Evolutionary conservation across 2,113 vertebrate species (phyloP).

Genomic region (Pampusana beccarii): DNA sequence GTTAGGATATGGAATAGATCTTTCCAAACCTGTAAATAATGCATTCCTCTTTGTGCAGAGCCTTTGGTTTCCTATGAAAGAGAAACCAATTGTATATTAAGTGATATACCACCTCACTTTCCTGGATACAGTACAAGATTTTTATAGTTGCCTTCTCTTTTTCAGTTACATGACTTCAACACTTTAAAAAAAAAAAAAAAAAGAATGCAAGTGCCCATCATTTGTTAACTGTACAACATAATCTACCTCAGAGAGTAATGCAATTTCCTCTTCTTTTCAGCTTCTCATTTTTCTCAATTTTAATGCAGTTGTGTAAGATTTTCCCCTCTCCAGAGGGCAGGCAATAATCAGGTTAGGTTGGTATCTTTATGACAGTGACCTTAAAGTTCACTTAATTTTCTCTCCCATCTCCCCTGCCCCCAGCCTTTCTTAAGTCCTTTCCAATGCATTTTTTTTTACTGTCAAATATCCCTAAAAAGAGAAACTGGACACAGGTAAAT

Average conservation of each 20-base stretch:
- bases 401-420: neutral
- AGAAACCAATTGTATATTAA: neutral
- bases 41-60: neutral
- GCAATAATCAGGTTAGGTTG: constrained; percentile 65
- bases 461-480: constrained; percentile 45
- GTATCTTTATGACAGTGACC: constrained; percentile 32
- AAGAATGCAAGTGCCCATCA: neutral
- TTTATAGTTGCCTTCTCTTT: neutral
- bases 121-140: neutral
- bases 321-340: constrained; percentile 56
- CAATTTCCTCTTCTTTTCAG: constrained; percentile 73
- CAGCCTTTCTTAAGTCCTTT: constrained; percentile 1
- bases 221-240: constrained; percentile 63
- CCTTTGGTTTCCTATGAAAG: neutral
- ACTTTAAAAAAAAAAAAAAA: neutral
- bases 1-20: neutral
- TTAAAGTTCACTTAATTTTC: constrained; percentile 35
- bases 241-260: constrained; percentile 65
- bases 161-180: neutral
- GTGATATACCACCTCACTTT: neutral
- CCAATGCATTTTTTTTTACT: constrained; percentile 61
- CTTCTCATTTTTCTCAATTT: constrained; percentile 66
- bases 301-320: constrained; percentile 66
- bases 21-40: neutral
- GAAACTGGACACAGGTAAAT: constrained; percentile 38